Evolutionary conservation across 1,140 invertebrate genomes (phyloP), one percentile per base, ranked within the genome.

Genomic region (Plectrocnemia conspersa): DNA sequence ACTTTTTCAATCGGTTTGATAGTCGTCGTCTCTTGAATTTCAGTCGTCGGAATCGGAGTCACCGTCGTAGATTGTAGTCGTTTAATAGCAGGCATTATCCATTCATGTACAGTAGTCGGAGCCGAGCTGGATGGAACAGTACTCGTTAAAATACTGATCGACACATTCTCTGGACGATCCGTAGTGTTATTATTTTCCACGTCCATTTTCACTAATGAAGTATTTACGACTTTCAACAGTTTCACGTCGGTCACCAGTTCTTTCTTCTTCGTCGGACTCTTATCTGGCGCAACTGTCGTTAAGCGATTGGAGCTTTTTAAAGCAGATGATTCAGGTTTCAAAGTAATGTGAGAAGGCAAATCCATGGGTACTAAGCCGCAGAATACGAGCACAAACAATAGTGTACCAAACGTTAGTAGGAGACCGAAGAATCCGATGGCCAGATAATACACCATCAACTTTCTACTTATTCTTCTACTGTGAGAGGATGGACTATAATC

Each of bases 401-500:
- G 18, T 0, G 38, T 50, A 2, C 49, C 54, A 18, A 50, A 36
- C 18, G 46, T 22, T 13, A 57, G 15, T 15, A 56, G 36, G 4
- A 54, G 42, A 24, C 52, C 42, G 27, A 44, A 45, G 27, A 54
- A 41, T 23, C 48, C 11, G 16, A 56, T 38, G 5, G 41, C 49
- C 38, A 54, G 27, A 32, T 54, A 61, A 38, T 56, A 45, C 21
- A 56, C 9, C 55, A 54, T 38, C 11, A 58, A 38, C 15, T 24
- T 27, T 41, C 24, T 53, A 33, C 23, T 56, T n/a, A 40, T 47
- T 23, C 41, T 22, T 48, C 41, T 45, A 25, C 69, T 62, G 50
- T 74, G 70, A 35, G 70, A 68, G 10, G 71, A 73, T 15, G 72
- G 72, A 58, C 72, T 76, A 54, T 74, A 76, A 59, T 76, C 73